These are phyloP conservation scores for Zalophus californianus DNA, from an alignment of 2,797 vertebrate genomes.

Conservation along the genomic window DNA sequence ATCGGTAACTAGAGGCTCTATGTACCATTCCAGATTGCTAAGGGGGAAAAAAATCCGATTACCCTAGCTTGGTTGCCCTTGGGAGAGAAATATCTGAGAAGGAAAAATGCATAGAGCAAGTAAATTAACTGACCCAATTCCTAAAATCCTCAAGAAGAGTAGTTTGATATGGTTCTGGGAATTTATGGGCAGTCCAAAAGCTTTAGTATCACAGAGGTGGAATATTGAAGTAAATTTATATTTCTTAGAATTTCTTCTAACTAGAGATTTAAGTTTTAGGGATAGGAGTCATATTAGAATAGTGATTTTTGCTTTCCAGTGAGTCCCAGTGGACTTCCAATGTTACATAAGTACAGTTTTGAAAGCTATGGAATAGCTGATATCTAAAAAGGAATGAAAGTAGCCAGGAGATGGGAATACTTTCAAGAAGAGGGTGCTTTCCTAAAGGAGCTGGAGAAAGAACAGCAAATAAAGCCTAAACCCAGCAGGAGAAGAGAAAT, in stretches of 20 bases:
- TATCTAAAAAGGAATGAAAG: not conserved
- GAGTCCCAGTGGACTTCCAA: not conserved
- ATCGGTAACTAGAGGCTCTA: not conserved
- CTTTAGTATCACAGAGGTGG: not conserved
- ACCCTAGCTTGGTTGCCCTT: not conserved
- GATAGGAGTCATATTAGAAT: not conserved
- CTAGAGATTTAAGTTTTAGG: constrained; percentile 27
- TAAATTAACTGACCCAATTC: constrained; percentile 26
- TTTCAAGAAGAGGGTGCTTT: not conserved
- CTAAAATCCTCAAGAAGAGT: not conserved
- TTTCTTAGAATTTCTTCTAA: not conserved
- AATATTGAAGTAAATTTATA: constrained; percentile 38
- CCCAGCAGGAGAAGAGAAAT: too few species aligned
- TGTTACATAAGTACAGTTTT: not conserved
- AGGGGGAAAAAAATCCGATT: not conserved
- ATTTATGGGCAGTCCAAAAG: constrained; percentile 3
- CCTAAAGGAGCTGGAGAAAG: too few species aligned
- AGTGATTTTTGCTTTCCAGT: constrained; percentile 3
- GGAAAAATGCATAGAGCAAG: not conserved
- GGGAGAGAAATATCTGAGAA: not conserved
- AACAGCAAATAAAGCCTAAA: too few species aligned
- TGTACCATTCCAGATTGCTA: not conserved
- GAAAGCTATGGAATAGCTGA: not conserved
- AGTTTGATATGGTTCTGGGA: not conserved
- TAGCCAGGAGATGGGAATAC: not conserved